A percentile compares a stretch with the other conserved stretches of the same genome.
These are phyloP conservation scores for Didymodactylos carnosus DNA, from an alignment of 2,888 invertebrate species.

Conservation along the genomic window DNA sequence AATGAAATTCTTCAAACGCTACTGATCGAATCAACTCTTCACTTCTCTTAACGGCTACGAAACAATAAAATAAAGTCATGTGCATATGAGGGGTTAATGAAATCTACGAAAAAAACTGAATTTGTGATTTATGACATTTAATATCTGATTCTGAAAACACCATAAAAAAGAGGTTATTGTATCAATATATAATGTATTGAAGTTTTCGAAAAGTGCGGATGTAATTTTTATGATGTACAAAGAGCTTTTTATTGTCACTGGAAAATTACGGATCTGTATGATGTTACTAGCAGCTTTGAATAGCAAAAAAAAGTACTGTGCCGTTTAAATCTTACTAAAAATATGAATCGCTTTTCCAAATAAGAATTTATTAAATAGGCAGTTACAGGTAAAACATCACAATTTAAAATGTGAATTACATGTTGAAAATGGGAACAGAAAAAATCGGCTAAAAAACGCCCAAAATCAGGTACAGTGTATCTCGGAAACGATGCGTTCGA, in stretches of 20 bases:
- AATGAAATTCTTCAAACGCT: not conserved
- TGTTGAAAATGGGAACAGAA: not conserved
- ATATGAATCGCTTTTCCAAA: not conserved
- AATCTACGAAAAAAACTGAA: not conserved
- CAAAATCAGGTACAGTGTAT: too few species aligned
- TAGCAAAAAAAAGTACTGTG: not conserved
- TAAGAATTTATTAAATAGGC: not conserved
- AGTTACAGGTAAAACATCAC: not conserved
- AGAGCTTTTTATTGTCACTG: not conserved
- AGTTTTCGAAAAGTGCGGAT: not conserved
- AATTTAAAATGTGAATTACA: not conserved
- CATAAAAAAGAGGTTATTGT: not conserved
- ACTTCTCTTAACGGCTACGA: not conserved
- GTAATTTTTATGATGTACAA: not conserved
- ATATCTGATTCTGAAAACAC: not conserved
- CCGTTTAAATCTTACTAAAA: not conserved
- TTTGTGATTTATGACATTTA: not conserved
- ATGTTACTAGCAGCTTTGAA: not conserved
- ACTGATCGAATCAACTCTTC: not conserved
- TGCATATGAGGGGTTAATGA: not conserved
- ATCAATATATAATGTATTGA: not conserved
- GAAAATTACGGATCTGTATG: not conserved
- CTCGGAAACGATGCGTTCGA: too few species aligned
- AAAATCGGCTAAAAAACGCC: too few species aligned
- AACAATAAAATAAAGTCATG: not conserved